A percentile compares a stretch with the other conserved stretches of the same genome.
Evolutionary conservation across 2,797 vertebrate species (phyloP).

Genomic region (Clarias platycephalus): DNA sequence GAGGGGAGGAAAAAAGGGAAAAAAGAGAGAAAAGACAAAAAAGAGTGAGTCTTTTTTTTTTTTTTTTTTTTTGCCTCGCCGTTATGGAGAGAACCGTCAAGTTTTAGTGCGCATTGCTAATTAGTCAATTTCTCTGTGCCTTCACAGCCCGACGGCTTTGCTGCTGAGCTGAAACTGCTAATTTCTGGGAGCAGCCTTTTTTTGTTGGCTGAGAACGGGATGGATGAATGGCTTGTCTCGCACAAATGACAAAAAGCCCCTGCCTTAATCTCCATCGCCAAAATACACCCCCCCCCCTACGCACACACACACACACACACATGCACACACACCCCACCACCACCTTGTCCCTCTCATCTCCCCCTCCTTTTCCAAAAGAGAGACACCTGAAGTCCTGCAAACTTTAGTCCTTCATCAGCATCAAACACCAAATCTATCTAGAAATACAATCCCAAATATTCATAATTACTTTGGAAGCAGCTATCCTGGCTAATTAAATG

Average conservation of each 20-base stretch:
- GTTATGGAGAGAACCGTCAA: conserved; percentile 99
- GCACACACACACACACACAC: too few species aligned
- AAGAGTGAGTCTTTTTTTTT: conserved; percentile 66
- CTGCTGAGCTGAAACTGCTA: conserved; percentile 99
- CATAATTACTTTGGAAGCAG: conserved; percentile 4
- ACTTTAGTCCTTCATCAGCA: conserved; percentile 49
- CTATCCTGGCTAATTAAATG: conserved; percentile 10
- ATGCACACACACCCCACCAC: conserved; percentile 81
- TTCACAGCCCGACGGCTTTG: conserved; percentile 99
- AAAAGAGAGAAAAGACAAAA: conserved; percentile 76
- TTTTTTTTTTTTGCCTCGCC: conserved; percentile 75
- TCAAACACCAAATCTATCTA: background rate
- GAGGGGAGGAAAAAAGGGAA: conserved; percentile 76
- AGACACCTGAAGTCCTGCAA: conserved; percentile 43
- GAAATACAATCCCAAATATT: conserved; percentile 2
- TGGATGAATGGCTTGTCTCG: conserved; percentile 99
- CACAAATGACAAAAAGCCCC: conserved; percentile 99
- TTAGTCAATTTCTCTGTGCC: conserved; percentile 99
- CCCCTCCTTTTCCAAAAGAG: conserved; percentile 49
- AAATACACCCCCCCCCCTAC: conserved; percentile 80
- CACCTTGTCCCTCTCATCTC: conserved; percentile 67
- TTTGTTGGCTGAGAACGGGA: conserved; percentile 99
- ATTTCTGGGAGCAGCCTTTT: conserved; percentile 99
- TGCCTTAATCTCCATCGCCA: conserved; percentile 97
- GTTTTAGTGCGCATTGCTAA: conserved; percentile 99